Conservation (phyloP, 2,888 invertebrate genomes). For the Pharmacophagus antenor region DNA sequence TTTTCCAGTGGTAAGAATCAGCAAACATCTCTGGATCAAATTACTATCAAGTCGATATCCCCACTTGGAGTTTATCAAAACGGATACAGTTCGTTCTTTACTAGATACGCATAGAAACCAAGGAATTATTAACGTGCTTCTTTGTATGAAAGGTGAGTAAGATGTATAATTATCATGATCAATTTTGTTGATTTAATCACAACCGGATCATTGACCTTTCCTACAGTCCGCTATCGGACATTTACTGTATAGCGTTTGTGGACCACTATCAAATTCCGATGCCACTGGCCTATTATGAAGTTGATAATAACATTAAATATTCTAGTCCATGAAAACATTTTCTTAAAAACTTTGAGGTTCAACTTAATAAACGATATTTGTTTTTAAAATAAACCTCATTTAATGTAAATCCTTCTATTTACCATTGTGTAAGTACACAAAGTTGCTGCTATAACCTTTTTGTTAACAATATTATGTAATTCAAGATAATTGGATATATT, state of each 20-base stretch:
- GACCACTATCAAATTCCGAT: conserved; percentile 19
- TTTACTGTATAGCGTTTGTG: conserved; percentile 10
- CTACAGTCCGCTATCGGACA: conserved; percentile 20
- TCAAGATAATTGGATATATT: too few relatives aligned
- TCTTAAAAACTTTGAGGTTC: background rate
- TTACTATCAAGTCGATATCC: conserved; percentile 81
- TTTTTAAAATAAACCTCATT: too few relatives aligned
- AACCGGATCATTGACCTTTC: conserved; percentile 23
- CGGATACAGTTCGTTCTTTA: conserved; percentile 83
- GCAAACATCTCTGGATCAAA: conserved; percentile 79
- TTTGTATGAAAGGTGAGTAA: conserved; percentile 81
- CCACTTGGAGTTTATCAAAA: conserved; percentile 80
- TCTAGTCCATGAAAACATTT: background rate
- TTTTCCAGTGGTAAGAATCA: conserved; percentile 76
- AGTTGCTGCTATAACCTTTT: too few relatives aligned
- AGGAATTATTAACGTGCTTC: conserved; percentile 85
- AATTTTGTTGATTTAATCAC: conserved; percentile 18
- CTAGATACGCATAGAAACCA: conserved; percentile 87
- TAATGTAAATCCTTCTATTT: too few relatives aligned
- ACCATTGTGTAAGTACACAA: too few relatives aligned
- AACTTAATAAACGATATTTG: too few relatives aligned
- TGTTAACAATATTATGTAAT: too few relatives aligned
- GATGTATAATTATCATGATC: conserved; percentile 13
- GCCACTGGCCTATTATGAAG: conserved; percentile 11
- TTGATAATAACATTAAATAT: conserved; percentile 2